Evolutionary conservation across 2,113 vertebrate genomes (phyloP).

Genomic region (Zingel zingel): DNA sequence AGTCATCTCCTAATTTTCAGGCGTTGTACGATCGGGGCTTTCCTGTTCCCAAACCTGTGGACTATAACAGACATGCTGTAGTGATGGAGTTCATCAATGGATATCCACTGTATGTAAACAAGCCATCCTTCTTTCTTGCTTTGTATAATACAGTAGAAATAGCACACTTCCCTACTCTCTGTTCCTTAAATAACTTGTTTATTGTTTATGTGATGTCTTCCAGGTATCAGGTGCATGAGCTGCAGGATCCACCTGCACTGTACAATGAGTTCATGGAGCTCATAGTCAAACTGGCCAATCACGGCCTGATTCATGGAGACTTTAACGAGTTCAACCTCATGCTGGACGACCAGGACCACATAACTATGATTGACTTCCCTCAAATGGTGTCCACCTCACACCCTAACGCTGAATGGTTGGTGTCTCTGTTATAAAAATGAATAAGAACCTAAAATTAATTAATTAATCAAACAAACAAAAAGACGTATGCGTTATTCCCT

Average conservation of each 20-base stretch:
- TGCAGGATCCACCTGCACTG: conserved; percentile 90
- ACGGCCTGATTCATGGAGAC: conserved; percentile 97
- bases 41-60: conserved; percentile 95
- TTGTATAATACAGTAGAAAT: background rate
- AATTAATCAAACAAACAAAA: background rate
- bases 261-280: conserved; percentile 98
- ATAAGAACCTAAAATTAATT: background rate
- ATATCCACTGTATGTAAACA: conserved; percentile 92
- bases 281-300: conserved; percentile 94
- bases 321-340: conserved; percentile 99
- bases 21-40: conserved; percentile 93
- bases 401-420: conserved; percentile 94
- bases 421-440: conserved; percentile 28
- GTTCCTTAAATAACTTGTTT: background rate
- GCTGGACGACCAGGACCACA: conserved; percentile 91
- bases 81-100: conserved; percentile 97
- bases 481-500: background rate
- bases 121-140: background rate
- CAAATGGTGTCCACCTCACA: conserved; percentile 99
- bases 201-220: conserved; percentile 30
- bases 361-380: conserved; percentile 98
- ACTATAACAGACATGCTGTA: conserved; percentile 96
- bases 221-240: conserved; percentile 91
- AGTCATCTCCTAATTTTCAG: conserved; percentile 72
- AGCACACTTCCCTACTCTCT: background rate